A percentile compares a stretch with the other conserved stretches of the same genome.
These are phyloP conservation scores for Pteropus rufus DNA, from an alignment of 2,797 vertebrate species.

Conservation along the genomic window DNA sequence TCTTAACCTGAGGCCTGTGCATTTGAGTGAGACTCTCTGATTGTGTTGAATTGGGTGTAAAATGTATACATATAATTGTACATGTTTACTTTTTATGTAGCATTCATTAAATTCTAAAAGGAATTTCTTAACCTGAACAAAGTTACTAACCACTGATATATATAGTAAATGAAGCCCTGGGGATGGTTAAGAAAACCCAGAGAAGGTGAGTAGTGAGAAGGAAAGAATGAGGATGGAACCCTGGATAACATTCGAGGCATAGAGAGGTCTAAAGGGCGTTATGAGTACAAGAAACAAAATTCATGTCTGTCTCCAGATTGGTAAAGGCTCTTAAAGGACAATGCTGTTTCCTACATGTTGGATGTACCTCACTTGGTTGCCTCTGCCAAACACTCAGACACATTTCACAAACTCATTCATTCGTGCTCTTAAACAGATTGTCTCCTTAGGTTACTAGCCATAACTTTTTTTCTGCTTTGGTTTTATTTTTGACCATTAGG, in stretches of 20 bases:
- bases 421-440: background rate
- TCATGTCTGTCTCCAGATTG: background rate
- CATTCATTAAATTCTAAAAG: background rate
- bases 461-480: background rate
- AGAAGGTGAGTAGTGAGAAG: background rate
- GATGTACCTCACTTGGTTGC: background rate
- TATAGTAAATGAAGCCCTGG: background rate
- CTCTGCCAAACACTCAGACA: background rate
- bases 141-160: background rate
- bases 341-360: background rate
- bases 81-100: background rate
- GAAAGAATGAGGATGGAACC: background rate
- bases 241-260: background rate
- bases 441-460: background rate
- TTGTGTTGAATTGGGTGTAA: background rate
- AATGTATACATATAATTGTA: background rate
- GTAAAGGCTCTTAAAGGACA: background rate
- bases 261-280: background rate
- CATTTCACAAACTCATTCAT: background rate
- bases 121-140: background rate
- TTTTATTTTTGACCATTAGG: conserved; percentile 1
- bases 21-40: background rate
- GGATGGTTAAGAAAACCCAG: background rate
- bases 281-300: background rate
- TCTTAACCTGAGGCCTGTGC: background rate